A percentile compares a stretch with the other conserved stretches of the same genome.
Conservation (phyloP, 2,113 vertebrate species). For the Murina feae region DNA sequence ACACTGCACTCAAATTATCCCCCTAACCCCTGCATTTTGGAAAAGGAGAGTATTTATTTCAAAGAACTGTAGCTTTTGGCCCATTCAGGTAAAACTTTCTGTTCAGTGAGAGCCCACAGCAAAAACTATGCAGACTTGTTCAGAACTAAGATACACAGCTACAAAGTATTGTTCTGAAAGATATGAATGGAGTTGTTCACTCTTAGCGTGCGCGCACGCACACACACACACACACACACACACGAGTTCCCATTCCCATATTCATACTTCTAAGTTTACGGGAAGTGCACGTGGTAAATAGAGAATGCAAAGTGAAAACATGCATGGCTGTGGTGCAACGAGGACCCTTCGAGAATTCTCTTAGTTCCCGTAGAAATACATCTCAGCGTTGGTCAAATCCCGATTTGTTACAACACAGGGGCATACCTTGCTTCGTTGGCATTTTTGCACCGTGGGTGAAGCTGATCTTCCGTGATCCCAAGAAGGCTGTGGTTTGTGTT, state of each 20-base stretch:
- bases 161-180: neutral
- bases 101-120: neutral
- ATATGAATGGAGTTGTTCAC: neutral
- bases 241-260: accelerated
- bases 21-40: neutral
- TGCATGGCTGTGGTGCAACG: neutral
- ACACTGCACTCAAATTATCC: neutral
- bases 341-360: neutral
- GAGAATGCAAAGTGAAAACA: neutral
- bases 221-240: neutral
- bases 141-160: neutral
- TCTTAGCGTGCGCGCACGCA: too few species aligned
- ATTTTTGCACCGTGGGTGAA: neutral
- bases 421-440: neutral
- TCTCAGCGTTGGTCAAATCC: neutral
- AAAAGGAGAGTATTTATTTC: constrained; percentile 10
- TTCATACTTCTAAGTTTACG: too few species aligned
- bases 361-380: neutral
- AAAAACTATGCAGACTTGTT: neutral
- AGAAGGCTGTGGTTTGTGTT: neutral
- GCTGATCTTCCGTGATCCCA: neutral
- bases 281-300: neutral
- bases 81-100: neutral
- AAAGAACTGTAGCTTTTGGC: neutral
- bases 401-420: neutral